Base-by-base conservation (phyloP, 1,140 invertebrate species). In the Diprion similis region DNA sequence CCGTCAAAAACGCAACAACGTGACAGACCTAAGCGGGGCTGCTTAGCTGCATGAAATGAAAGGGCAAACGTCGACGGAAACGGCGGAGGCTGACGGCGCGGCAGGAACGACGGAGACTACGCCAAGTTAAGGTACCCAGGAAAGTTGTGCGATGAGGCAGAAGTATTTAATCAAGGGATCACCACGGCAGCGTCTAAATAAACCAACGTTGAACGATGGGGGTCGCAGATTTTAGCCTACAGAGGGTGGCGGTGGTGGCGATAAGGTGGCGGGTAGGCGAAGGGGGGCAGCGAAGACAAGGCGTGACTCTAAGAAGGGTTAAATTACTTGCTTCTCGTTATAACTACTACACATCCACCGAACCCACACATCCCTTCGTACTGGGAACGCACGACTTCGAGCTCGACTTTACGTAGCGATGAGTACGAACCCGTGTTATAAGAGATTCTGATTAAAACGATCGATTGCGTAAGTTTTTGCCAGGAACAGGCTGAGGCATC, bases 121-220 rank as follows among this genome's bases (percentile, higher is more conserved):
- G 51, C n/a, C 8, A 17, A 59, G 51, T 59, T 17, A 59, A 59
- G 51, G 51, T 59, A 59, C 51, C 51, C 11, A 59, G 73, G 69
- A 70, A 70, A 70, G 18, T 70, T 46, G 73, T 70, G 47, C 24
- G 51, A 74, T 71, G 73, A 71, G 73, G 72, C 51, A 81, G 75
- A 82, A 82, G 81, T 81, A 82, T 82, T 83, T 82, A 82, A 82
- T 83, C 82, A 82, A 82, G 81, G 81, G 81, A 82, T 83, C 81
- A 82, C 78, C 78, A 78, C 76, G 46, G 78, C 70, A 65, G 75
- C 74, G 71, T 81, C 78, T 80, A 82, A 83, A 82, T 82, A 82
- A 83, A 82, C 77, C 81, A 82, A 76, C 76, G 77, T 78, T 82
- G 81, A 83, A 82, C 79, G 80, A 79, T 82, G 78, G 76, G 51